Evolutionary conservation across 92 coral and sea anemone genomes (phyloP).

Genomic region (Epizoanthus illoricatus): DNA sequence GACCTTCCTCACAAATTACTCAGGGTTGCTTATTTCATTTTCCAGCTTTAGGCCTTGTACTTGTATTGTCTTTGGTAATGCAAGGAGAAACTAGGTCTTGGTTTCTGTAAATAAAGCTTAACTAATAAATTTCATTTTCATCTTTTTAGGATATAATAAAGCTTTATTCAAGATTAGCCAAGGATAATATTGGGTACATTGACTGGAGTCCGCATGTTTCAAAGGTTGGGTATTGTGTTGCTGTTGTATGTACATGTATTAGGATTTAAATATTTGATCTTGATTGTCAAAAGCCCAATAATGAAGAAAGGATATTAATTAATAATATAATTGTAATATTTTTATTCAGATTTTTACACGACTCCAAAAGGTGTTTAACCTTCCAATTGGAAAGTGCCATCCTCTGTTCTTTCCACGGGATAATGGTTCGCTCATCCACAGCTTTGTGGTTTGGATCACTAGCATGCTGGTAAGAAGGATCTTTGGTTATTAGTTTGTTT

Average conservation of each 20-base stretch:
- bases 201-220: constrained; percentile 89
- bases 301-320: too few relatives aligned
- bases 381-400: constrained; percentile 76
- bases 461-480: constrained; percentile 61
- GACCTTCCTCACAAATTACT: too few relatives aligned
- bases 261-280: too few relatives aligned
- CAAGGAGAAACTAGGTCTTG: background rate
- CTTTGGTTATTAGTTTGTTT: background rate
- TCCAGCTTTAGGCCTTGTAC: too few relatives aligned
- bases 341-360: constrained; percentile 79
- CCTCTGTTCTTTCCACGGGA: constrained; percentile 60
- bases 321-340: too few relatives aligned
- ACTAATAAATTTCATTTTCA: background rate
- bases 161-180: constrained; percentile 83
- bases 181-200: constrained; percentile 79
- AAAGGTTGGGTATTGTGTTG: constrained; percentile 53
- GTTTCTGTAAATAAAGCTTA: too few relatives aligned
- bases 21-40: too few relatives aligned
- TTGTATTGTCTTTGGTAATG: too few relatives aligned
- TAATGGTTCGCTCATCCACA: constrained; percentile 71
- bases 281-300: too few relatives aligned
- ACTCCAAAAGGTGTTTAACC: constrained; percentile 71
- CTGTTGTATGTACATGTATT: too few relatives aligned
- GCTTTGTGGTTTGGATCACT: constrained; percentile 76
- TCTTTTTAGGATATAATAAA: constrained; percentile 75